phyloP scores from a whole-genome alignment of 2,888 invertebrate species.

The Apantesis nais region DNA sequence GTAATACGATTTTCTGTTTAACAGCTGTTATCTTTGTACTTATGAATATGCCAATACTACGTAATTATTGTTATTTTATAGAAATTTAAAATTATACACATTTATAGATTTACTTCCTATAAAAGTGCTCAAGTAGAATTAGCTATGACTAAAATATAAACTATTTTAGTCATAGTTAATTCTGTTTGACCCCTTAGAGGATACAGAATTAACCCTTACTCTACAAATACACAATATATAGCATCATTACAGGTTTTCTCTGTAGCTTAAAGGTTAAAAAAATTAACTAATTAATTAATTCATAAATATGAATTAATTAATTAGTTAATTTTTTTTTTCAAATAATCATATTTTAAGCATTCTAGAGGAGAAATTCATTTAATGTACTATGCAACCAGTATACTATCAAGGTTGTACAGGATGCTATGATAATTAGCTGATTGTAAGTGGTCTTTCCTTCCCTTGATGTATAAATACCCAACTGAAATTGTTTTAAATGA shows the following conservation, averaged over 20 bases:
- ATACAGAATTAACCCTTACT: neutral
- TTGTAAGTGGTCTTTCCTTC: slow-evolving; percentile 46
- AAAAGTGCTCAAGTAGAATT: neutral
- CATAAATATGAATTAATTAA: neutral
- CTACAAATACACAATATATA: neutral
- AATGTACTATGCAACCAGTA: slow-evolving; percentile 36
- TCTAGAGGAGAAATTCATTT: slow-evolving; percentile 23
- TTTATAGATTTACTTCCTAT: neutral
- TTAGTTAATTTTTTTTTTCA: neutral
- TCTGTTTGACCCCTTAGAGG: neutral
- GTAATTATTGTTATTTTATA: neutral
- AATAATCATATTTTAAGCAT: no score
- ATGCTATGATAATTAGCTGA: slow-evolving; percentile 48
- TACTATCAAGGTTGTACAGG: slow-evolving; percentile 47
- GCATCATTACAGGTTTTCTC: neutral
- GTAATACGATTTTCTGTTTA: neutral
- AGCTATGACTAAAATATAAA: neutral
- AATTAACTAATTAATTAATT: neutral
- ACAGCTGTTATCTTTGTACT: slow-evolving; percentile 16
- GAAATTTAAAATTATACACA: neutral
- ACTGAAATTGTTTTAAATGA: slow-evolving; percentile 31
- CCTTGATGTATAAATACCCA: slow-evolving; percentile 41
- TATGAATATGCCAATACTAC: neutral
- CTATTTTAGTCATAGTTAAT: neutral
- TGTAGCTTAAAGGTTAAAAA: neutral